phyloP scores from a whole-genome alignment of 64 coral and sea anemone species.

The Exaiptasia diaphana region DNA sequence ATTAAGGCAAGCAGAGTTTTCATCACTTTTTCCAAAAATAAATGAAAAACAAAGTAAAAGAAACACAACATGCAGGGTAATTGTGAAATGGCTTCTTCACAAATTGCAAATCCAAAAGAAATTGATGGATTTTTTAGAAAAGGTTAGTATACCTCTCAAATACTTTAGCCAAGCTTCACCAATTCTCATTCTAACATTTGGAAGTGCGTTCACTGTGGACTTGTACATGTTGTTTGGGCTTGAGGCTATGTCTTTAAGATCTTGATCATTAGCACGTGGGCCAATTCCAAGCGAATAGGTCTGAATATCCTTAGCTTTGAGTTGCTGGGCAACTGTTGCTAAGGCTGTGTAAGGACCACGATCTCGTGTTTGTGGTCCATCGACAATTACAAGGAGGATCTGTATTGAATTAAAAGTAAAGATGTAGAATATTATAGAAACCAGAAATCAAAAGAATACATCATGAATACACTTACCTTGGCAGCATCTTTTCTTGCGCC shows the following conservation, averaged over 20 bases:
- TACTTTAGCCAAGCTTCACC: conserved; percentile 10
- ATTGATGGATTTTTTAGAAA: no score
- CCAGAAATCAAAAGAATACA: background rate
- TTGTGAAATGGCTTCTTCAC: no score
- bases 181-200: background rate
- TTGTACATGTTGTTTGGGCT: conserved; percentile 39
- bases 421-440: no score
- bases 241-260: conserved; percentile 66
- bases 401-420: background rate
- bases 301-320: conserved; percentile 52
- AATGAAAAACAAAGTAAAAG: background rate
- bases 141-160: conserved; percentile 1
- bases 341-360: conserved; percentile 14
- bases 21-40: background rate
- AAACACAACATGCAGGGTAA: no score
- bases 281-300: conserved; percentile 47
- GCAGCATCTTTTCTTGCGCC: conserved; percentile 28
- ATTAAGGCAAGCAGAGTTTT: background rate
- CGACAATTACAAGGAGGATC: conserved; percentile 39
- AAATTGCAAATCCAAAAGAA: no score
- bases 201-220: background rate
- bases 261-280: conserved; percentile 23
- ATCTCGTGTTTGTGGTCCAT: conserved; percentile 23
- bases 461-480: conserved; percentile 15
- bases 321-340: background rate